Evolutionary conservation across 1,140 invertebrate species (phyloP).

Genomic region (roundworm (Caenorhabditis elegans)): DNA sequence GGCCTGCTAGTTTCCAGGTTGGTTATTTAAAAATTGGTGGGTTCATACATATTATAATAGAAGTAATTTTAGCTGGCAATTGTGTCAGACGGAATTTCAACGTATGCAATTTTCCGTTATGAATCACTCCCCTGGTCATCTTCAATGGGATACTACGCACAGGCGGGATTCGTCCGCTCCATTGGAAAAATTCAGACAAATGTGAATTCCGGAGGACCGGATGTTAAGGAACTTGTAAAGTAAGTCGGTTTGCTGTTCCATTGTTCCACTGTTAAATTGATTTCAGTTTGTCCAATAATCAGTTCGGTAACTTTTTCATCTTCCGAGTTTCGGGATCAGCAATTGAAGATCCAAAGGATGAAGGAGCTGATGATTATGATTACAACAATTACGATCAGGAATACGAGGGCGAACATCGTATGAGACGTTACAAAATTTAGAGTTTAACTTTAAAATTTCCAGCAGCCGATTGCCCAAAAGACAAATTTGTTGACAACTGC

Average conservation of each 20-base stretch:
- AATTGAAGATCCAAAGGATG: constrained; percentile 45
- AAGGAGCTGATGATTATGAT: constrained; percentile 42
- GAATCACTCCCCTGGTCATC: constrained; percentile 31
- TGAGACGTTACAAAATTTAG: neutral
- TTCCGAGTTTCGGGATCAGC: constrained; percentile 46
- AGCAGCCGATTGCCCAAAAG: constrained; percentile 44
- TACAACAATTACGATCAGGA: constrained; percentile 48
- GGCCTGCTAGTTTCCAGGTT: constrained; percentile 38
- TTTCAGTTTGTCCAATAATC: constrained; percentile 43
- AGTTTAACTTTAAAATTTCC: neutral
- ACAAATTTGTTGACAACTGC: constrained; percentile 45
- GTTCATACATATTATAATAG: neutral
- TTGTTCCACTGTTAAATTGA: neutral
- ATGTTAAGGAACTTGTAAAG: constrained; percentile 39
- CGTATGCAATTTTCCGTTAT: constrained; percentile 42
- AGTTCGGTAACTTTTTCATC: constrained; percentile 43
- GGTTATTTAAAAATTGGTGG: neutral
- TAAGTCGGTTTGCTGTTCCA: neutral
- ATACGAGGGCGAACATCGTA: constrained; percentile 38
- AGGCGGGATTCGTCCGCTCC: constrained; percentile 35
- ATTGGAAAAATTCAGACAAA: constrained; percentile 37
- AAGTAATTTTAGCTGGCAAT: constrained; percentile 37
- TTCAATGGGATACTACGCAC: constrained; percentile 44
- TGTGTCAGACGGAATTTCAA: constrained; percentile 39
- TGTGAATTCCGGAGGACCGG: constrained; percentile 43